Conservation (phyloP, 2,888 invertebrate genomes). For the Tiphia femorata region DNA sequence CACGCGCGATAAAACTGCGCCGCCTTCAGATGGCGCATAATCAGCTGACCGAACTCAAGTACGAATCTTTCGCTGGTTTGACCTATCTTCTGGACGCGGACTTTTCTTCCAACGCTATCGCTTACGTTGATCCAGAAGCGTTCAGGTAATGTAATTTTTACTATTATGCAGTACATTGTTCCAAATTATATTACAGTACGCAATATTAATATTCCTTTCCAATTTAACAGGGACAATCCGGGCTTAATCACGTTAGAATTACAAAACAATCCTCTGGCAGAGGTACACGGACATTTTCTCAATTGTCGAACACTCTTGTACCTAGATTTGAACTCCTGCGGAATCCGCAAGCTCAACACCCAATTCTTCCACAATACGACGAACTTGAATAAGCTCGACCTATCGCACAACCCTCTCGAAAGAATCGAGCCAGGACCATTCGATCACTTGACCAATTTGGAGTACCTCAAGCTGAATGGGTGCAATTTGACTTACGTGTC, state of each 20-base stretch:
- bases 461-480: conserved; percentile 76
- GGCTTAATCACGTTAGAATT: conserved; percentile 80
- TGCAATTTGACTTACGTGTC: conserved; percentile 75
- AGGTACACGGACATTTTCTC: conserved; percentile 76
- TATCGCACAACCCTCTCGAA: conserved; percentile 77
- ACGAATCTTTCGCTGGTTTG: conserved; percentile 75
- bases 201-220: background rate
- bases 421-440: conserved; percentile 74
- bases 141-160: too few species aligned
- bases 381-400: conserved; percentile 77
- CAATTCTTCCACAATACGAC: conserved; percentile 79
- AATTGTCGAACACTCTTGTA: conserved; percentile 77
- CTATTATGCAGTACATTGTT: too few species aligned
- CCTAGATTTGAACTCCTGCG: conserved; percentile 78
- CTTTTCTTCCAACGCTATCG: conserved; percentile 77
- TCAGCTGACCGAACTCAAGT: conserved; percentile 73
- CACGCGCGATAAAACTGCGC: conserved; percentile 78
- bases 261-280: conserved; percentile 76
- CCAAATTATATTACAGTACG: background rate
- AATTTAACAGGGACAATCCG: conserved; percentile 74
- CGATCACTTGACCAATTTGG: conserved; percentile 76
- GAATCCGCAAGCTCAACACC: conserved; percentile 73
- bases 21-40: conserved; percentile 80
- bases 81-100: conserved; percentile 80
- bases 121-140: conserved; percentile 75